These are phyloP conservation scores for Microtus agrestis DNA, from an alignment of 2,797 vertebrate genomes.

Conservation along the genomic window DNA sequence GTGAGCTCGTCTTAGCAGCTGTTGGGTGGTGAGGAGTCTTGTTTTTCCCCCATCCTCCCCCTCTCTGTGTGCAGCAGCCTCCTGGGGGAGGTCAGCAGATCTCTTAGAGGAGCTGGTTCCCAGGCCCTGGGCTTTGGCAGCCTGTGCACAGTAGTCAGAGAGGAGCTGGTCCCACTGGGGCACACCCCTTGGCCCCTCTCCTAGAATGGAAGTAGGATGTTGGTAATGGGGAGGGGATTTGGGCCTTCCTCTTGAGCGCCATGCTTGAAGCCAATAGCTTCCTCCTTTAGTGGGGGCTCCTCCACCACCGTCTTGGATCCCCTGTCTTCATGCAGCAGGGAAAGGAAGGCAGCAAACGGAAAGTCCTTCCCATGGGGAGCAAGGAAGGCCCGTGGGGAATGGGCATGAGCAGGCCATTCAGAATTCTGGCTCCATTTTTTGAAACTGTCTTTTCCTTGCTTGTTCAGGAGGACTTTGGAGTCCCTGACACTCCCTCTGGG, in stretches of 20 bases:
- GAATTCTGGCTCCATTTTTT: slow-evolving; percentile 19
- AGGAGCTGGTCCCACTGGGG: slow-evolving; percentile 65
- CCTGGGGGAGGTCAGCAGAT: slow-evolving; percentile 73
- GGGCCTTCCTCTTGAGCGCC: slow-evolving; percentile 38
- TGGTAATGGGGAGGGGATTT: slow-evolving; percentile 15
- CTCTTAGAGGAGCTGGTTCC: slow-evolving; percentile 76
- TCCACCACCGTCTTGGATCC: slow-evolving; percentile 1
- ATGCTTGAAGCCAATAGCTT: slow-evolving; percentile 41
- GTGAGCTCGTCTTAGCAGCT: slow-evolving; percentile 70
- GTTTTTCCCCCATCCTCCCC: slow-evolving; percentile 49
- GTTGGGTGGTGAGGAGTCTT: slow-evolving; percentile 68
- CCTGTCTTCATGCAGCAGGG: background rate
- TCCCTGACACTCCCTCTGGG: background rate
- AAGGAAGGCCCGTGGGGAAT: background rate
- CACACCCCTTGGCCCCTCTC: slow-evolving; percentile 41
- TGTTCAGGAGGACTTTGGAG: background rate
- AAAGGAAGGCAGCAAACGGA: background rate
- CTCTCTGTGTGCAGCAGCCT: slow-evolving; percentile 67
- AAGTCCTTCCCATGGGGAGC: background rate
- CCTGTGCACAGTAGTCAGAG: slow-evolving; percentile 54
- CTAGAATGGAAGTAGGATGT: slow-evolving; percentile 67
- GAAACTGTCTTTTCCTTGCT: background rate
- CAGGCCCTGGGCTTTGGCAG: slow-evolving; percentile 83
- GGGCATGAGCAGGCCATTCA: background rate
- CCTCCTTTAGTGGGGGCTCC: background rate